These are phyloP conservation scores for Drosophila niveifrons DNA, from an alignment of 2,888 invertebrate genomes.

Conservation along the genomic window DNA sequence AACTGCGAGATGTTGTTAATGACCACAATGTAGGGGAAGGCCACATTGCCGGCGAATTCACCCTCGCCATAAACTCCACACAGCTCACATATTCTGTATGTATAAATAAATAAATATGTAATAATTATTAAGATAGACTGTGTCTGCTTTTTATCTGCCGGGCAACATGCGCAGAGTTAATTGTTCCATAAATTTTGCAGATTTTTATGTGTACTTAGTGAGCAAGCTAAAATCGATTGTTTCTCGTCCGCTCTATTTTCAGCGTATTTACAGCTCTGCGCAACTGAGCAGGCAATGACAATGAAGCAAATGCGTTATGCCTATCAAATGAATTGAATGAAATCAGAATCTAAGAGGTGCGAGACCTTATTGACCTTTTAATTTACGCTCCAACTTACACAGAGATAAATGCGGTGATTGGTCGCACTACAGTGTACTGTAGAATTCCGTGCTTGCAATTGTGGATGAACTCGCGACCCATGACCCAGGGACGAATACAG, in stretches of 20 bases:
- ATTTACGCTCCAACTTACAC: slow-evolving; percentile 88
- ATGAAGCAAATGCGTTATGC: not conserved
- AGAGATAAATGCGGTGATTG: slow-evolving; percentile 94
- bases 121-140: not conserved
- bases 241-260: not conserved
- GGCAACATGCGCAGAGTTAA: slow-evolving; percentile 2
- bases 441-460: slow-evolving; percentile 98
- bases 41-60: slow-evolving; percentile 93
- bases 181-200: not conserved
- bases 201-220: too few species aligned
- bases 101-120: not conserved
- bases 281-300: not conserved
- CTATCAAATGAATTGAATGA: slow-evolving; percentile 1
- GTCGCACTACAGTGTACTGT: slow-evolving; percentile 96
- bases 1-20: slow-evolving; percentile 97
- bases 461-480: slow-evolving; percentile 96
- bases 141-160: not conserved
- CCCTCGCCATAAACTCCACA: slow-evolving; percentile 96
- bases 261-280: not conserved
- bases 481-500: slow-evolving; percentile 96
- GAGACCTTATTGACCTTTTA: not conserved
- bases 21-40: slow-evolving; percentile 95
- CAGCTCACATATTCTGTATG: slow-evolving; percentile 92
- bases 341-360: not conserved
- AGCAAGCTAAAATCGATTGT: not conserved